Evolutionary conservation across 1,140 invertebrate genomes (phyloP).

Genomic region (Dendrolimus punctatus): DNA sequence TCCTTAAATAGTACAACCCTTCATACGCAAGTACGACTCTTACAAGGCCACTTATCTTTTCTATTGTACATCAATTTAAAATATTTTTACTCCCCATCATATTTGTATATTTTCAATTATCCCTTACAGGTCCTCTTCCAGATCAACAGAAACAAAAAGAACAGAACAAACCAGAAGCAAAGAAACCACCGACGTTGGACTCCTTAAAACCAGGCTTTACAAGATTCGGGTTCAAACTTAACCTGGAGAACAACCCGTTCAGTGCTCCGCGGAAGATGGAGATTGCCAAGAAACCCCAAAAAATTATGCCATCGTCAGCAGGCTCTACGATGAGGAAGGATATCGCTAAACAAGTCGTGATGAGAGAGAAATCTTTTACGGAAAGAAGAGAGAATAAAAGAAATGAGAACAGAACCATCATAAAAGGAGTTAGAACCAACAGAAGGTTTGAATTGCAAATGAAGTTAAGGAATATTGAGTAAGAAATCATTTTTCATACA

Average conservation of each 20-base stretch:
- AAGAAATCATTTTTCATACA: background rate
- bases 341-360: slow-evolving; percentile 39
- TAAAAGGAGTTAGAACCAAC: slow-evolving; percentile 77
- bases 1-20: too few relatives aligned
- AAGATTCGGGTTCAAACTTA: slow-evolving; percentile 65
- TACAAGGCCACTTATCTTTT: too few relatives aligned
- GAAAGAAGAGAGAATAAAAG: slow-evolving; percentile 40
- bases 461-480: slow-evolving; percentile 57
- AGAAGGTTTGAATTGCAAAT: slow-evolving; percentile 79
- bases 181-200: slow-evolving; percentile 20
- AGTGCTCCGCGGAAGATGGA: slow-evolving; percentile 27
- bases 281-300: slow-evolving; percentile 10
- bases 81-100: too few relatives aligned
- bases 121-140: slow-evolving; percentile 5
- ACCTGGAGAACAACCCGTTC: slow-evolving; percentile 41
- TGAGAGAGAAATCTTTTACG: slow-evolving; percentile 51
- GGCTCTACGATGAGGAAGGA: slow-evolving; percentile 30
- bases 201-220: slow-evolving; percentile 44
- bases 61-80: too few relatives aligned
- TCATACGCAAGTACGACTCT: too few relatives aligned
- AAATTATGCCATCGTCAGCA: slow-evolving; percentile 23
- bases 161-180: slow-evolving; percentile 17
- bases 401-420: slow-evolving; percentile 57
- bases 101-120: too few relatives aligned
- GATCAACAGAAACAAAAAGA: slow-evolving; percentile 10